A percentile compares a stretch with the other conserved stretches of the same genome.
phyloP scores from a whole-genome alignment of 1,140 invertebrate species.

The Drosophila simulans region DNA sequence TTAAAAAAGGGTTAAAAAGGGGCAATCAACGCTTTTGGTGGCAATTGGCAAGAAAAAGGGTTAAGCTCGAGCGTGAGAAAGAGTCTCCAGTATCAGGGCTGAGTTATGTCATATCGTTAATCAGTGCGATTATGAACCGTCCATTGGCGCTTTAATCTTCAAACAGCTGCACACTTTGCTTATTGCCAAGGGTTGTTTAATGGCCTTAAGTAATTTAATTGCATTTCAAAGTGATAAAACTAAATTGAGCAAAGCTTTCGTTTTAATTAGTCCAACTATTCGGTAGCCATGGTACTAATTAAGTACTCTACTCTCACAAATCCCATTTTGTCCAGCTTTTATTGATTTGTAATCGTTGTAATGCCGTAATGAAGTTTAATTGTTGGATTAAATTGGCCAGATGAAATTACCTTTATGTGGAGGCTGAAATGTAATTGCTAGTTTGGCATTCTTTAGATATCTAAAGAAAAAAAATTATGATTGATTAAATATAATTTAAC shows the following conservation, averaged over 20 bases:
- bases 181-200: neutral
- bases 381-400: neutral
- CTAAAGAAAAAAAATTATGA: too few relatives aligned
- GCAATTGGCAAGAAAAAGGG: conserved; percentile 27
- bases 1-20: conserved; percentile 53
- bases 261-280: conserved; percentile 23
- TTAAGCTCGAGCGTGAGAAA: conserved; percentile 6
- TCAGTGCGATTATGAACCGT: conserved; percentile 35
- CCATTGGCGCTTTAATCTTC: conserved; percentile 13
- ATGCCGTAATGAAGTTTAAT: conserved; percentile 15
- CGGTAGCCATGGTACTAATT: conserved; percentile 4
- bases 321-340: conserved; percentile 19
- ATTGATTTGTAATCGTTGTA: conserved; percentile 15
- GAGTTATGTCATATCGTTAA: conserved; percentile 43
- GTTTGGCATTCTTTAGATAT: conserved; percentile 4
- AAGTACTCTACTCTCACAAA: conserved; percentile 7
- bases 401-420: neutral
- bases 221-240: neutral
- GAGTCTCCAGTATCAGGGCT: conserved; percentile 20
- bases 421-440: neutral
- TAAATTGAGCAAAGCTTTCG: neutral
- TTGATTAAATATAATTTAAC: neutral
- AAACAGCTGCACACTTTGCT: conserved; percentile 7
- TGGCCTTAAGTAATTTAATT: neutral
- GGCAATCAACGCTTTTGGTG: conserved; percentile 44